A percentile compares a stretch with the other conserved stretches of the same genome.
Conservation (phyloP, 2,113 vertebrate genomes). For the Clinocottus analis region DNA sequence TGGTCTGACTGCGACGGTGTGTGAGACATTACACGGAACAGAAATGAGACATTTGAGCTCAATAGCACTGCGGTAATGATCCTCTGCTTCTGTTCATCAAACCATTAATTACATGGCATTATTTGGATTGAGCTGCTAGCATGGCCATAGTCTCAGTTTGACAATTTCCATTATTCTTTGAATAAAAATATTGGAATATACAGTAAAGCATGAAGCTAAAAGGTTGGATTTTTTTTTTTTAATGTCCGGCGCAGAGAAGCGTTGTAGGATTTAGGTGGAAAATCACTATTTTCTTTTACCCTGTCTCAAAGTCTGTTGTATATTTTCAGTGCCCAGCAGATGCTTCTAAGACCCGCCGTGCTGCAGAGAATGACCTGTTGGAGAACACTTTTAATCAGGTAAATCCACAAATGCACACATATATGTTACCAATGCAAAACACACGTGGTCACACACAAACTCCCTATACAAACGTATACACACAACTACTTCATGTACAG, state of each 20-base stretch:
- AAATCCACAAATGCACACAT: constrained; percentile 7
- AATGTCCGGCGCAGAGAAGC: background rate
- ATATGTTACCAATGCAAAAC: background rate
- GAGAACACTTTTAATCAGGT: constrained; percentile 87
- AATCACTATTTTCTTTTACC: background rate
- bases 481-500: background rate
- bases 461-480: background rate
- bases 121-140: background rate
- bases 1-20: background rate
- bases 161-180: background rate
- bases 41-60: background rate
- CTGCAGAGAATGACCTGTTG: constrained; percentile 88
- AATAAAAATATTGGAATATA: background rate
- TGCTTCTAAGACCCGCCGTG: constrained; percentile 89
- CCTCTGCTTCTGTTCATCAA: background rate
- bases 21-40: background rate
- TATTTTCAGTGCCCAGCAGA: constrained; percentile 87
- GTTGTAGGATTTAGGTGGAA: background rate
- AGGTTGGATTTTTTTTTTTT: too few relatives aligned
- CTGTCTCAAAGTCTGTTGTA: background rate
- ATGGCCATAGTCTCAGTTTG: background rate
- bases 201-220: background rate
- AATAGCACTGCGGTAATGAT: background rate
- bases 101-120: background rate
- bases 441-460: background rate